Conservation (phyloP, 2,888 invertebrate genomes). For the Polyommatus icarus region DNA sequence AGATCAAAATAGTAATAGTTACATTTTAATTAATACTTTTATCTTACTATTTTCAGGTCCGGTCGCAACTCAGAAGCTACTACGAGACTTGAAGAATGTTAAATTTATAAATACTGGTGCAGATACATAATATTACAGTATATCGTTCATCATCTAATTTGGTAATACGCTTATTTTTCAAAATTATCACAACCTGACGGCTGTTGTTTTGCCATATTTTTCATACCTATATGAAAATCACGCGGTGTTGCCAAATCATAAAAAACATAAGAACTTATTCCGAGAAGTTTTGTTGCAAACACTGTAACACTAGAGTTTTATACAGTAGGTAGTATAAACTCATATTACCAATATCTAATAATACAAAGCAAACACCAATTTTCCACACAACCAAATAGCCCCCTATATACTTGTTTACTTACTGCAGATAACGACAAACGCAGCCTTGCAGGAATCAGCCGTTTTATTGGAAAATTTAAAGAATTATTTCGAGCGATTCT, state of each 20-base stretch:
- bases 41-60: neutral
- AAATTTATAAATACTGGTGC: neutral
- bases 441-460: slow-evolving; percentile 56
- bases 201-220: no score
- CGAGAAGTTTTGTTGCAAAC: no score
- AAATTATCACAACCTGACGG: no score
- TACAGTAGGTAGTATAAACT: no score
- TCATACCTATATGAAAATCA: no score
- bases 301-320: no score
- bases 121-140: no score
- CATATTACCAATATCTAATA: neutral
- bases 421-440: slow-evolving; percentile 53
- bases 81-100: neutral
- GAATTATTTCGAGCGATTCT: slow-evolving; percentile 42
- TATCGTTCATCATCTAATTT: no score
- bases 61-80: neutral
- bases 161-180: no score
- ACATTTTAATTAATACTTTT: neutral
- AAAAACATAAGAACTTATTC: no score
- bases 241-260: no score
- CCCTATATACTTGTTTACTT: slow-evolving; percentile 57
- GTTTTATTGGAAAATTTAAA: slow-evolving; percentile 43
- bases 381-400: slow-evolving; percentile 43
- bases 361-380: slow-evolving; percentile 42
- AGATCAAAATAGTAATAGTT: neutral